Percentiles rank a stretch among this genome's conserved stretches.
Evolutionary conservation across 2,797 vertebrate species (phyloP).

Genomic region (Galaxias olidus): DNA sequence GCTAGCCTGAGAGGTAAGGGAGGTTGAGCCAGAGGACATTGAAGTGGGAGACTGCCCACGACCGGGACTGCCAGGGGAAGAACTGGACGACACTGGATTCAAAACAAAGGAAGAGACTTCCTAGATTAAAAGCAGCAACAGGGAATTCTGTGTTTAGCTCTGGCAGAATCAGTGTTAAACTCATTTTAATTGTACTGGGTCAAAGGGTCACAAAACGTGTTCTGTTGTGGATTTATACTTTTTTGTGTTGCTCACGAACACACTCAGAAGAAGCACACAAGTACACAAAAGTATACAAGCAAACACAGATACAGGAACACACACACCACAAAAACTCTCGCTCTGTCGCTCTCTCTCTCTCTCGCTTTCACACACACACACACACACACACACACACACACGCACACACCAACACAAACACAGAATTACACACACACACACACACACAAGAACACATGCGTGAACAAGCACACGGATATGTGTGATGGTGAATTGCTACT

Average conservation of each 20-base stretch:
- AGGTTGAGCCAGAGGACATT: conserved; percentile 75
- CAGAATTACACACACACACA: neutral
- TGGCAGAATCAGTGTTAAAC: neutral
- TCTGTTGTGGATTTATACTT: too few species aligned
- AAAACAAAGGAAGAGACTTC: conserved; percentile 3
- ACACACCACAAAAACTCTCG: neutral
- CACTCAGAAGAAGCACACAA: too few species aligned
- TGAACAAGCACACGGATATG: too few species aligned
- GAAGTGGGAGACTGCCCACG: conserved; percentile 87
- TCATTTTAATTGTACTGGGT: too few species aligned
- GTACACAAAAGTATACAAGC: too few species aligned
- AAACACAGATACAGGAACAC: too few species aligned
- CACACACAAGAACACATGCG: too few species aligned
- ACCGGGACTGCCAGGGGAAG: conserved; percentile 87
- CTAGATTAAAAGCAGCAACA: neutral
- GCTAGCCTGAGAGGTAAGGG: conserved; percentile 83
- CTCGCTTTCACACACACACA: neutral
- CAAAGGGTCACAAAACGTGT: too few species aligned
- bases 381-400: neutral
- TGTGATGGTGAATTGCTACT: conserved; percentile 37
- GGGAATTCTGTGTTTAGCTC: neutral
- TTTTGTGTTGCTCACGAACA: too few species aligned
- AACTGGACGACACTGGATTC: conserved; percentile 87
- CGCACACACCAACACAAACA: neutral
- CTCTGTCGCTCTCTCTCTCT: neutral